phyloP scores from a whole-genome alignment of 2,888 invertebrate genomes.

The Drosophila formosana region DNA sequence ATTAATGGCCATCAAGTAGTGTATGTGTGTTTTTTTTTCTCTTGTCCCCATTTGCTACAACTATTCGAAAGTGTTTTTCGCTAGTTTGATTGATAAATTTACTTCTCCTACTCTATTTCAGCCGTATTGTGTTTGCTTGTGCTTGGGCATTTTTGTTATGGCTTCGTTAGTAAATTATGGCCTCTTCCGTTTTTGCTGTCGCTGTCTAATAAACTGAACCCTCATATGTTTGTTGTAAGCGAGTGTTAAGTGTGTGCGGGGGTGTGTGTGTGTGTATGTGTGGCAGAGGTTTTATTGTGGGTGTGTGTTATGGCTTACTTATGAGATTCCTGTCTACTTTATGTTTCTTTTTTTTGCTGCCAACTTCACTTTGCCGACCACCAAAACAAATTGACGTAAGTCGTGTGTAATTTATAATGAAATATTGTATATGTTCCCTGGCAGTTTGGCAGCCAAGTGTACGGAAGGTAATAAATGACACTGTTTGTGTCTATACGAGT shows the following conservation, averaged over 20 bases:
- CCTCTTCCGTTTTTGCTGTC: constrained; percentile 74
- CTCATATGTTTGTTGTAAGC: constrained; percentile 47
- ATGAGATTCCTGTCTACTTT: constrained; percentile 58
- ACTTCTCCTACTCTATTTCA: constrained; percentile 20
- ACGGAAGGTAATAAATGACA: constrained; percentile 75
- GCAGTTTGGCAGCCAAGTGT: constrained; percentile 76
- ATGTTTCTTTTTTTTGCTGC: constrained; percentile 36
- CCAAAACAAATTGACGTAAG: constrained; percentile 78
- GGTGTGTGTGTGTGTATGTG: constrained; percentile 50
- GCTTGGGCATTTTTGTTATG: constrained; percentile 63
- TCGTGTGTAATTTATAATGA: constrained; percentile 81
- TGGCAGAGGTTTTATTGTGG: constrained; percentile 62
- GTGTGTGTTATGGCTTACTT: constrained; percentile 71
- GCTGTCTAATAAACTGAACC: constrained; percentile 75
- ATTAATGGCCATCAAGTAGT: constrained; percentile 70
- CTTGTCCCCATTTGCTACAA: constrained; percentile 65
- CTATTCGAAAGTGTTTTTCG: constrained; percentile 68
- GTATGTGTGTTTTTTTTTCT: constrained; percentile 20
- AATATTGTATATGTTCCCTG: constrained; percentile 75
- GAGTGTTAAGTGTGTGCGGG: constrained; percentile 20
- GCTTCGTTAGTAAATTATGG: constrained; percentile 78
- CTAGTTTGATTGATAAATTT: constrained; percentile 76
- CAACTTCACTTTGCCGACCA: constrained; percentile 69
- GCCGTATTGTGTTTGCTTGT: constrained; percentile 37
- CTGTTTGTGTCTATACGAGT: constrained; percentile 44